Evolutionary conservation across 2,113 vertebrate species (phyloP).

Genomic region (Cisticola juncidis): DNA sequence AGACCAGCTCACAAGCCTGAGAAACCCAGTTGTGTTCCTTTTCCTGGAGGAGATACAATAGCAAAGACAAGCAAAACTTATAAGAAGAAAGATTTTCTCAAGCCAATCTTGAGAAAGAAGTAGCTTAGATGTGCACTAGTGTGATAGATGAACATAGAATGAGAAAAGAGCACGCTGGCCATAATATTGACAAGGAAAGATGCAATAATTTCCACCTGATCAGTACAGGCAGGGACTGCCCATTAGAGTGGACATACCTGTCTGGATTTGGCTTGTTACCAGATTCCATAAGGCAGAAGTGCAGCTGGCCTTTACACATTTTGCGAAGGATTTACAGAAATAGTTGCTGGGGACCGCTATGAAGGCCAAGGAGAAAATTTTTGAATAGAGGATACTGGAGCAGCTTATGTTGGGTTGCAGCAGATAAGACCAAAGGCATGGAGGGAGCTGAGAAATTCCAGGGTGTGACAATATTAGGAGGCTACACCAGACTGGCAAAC

Average conservation of each 20-base stretch:
- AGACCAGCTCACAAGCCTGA: not conserved
- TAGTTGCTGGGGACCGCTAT: not conserved
- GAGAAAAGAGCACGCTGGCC: not conserved
- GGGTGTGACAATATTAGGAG: not conserved
- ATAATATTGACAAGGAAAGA: not conserved
- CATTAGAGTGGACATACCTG: not conserved
- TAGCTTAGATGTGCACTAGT: not conserved
- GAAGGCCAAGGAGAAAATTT: not conserved
- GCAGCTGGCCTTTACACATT: not conserved
- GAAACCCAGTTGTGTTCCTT: not conserved
- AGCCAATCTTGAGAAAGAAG: not conserved
- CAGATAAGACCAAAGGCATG: not conserved
- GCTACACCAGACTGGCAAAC: not conserved
- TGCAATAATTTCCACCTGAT: not conserved
- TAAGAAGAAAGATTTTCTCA: not conserved
- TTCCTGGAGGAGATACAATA: not conserved
- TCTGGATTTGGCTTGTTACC: not conserved
- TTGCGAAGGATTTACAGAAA: not conserved
- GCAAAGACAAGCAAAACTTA: not conserved
- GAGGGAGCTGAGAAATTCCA: not conserved
- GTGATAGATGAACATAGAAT: rapidly evolving
- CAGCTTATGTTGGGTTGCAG: not conserved
- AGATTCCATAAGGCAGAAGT: not conserved
- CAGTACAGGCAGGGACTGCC: not conserved
- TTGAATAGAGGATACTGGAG: not conserved